These are phyloP conservation scores for Drosophila lacicola DNA, from an alignment of 2,888 invertebrate genomes.

Conservation along the genomic window DNA sequence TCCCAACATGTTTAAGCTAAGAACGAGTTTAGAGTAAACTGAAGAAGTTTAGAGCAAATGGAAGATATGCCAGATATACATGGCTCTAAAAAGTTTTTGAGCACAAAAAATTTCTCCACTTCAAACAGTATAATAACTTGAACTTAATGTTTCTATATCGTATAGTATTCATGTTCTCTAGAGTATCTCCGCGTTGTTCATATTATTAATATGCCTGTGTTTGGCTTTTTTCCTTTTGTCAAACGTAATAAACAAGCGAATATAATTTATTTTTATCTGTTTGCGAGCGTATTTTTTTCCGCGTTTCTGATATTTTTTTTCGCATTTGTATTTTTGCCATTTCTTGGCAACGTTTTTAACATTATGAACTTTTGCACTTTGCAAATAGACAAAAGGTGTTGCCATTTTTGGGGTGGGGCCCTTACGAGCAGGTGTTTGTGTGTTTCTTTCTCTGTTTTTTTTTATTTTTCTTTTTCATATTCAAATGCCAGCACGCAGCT, in stretches of 20 bases:
- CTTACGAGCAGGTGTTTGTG: background rate
- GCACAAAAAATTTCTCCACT: too few relatives aligned
- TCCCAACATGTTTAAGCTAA: too few relatives aligned
- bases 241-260: slow-evolving; percentile 52
- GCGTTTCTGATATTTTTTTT: slow-evolving; percentile 5
- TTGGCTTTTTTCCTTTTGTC: slow-evolving; percentile 1
- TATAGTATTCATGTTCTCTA: background rate
- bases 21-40: too few relatives aligned
- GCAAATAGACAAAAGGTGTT: slow-evolving; percentile 62
- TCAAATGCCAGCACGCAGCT: slow-evolving; percentile 53
- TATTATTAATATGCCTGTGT: background rate
- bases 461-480: slow-evolving; percentile 24
- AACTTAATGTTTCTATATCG: too few relatives aligned
- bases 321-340: slow-evolving; percentile 34
- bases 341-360: slow-evolving; percentile 57
- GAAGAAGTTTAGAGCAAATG: too few relatives aligned
- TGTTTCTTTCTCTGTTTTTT: background rate
- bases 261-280: slow-evolving; percentile 64
- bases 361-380: slow-evolving; percentile 75
- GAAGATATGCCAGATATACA: too few relatives aligned
- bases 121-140: too few relatives aligned
- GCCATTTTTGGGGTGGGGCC: slow-evolving; percentile 26
- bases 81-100: too few relatives aligned
- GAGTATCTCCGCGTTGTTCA: slow-evolving; percentile 11
- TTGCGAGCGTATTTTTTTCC: slow-evolving; percentile 11